Conservation (phyloP, 2,888 invertebrate species). For the Cephus rjabovi region DNA sequence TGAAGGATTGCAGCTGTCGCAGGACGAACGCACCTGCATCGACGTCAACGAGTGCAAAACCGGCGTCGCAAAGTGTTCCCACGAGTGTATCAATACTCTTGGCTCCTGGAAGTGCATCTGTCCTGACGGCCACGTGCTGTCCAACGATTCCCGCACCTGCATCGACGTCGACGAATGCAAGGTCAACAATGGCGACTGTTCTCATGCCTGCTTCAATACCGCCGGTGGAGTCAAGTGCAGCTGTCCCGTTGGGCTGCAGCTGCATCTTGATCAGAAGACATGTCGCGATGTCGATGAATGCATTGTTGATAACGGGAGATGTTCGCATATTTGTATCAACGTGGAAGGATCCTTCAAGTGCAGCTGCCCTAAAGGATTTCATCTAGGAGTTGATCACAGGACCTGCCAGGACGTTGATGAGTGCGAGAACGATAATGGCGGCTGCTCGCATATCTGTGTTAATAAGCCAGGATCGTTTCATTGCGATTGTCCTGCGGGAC, state of each 20-base stretch:
- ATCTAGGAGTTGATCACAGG: slow-evolving; percentile 61
- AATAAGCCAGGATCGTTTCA: slow-evolving; percentile 67
- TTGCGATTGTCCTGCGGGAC: slow-evolving; percentile 66
- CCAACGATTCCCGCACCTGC: slow-evolving; percentile 62
- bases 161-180: slow-evolving; percentile 70
- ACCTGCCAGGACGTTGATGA: slow-evolving; percentile 65
- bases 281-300: slow-evolving; percentile 65
- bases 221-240: slow-evolving; percentile 68
- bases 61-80: slow-evolving; percentile 65
- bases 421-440: slow-evolving; percentile 55
- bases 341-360: slow-evolving; percentile 70
- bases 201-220: slow-evolving; percentile 73
- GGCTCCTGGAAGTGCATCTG: slow-evolving; percentile 61
- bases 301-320: slow-evolving; percentile 60
- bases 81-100: slow-evolving; percentile 67
- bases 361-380: slow-evolving; percentile 72
- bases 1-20: slow-evolving; percentile 65
- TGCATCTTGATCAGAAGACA: slow-evolving; percentile 53
- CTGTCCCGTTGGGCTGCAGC: slow-evolving; percentile 66
- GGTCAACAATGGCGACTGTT: slow-evolving; percentile 72
- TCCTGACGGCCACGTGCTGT: slow-evolving; percentile 56
- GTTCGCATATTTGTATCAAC: slow-evolving; percentile 68
- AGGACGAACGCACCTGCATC: slow-evolving; percentile 59
- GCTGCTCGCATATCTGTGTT: slow-evolving; percentile 69
- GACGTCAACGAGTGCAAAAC: slow-evolving; percentile 66